These are phyloP conservation scores for Ifrita kowaldi DNA, from an alignment of 2,113 vertebrate genomes.

Conservation along the genomic window DNA sequence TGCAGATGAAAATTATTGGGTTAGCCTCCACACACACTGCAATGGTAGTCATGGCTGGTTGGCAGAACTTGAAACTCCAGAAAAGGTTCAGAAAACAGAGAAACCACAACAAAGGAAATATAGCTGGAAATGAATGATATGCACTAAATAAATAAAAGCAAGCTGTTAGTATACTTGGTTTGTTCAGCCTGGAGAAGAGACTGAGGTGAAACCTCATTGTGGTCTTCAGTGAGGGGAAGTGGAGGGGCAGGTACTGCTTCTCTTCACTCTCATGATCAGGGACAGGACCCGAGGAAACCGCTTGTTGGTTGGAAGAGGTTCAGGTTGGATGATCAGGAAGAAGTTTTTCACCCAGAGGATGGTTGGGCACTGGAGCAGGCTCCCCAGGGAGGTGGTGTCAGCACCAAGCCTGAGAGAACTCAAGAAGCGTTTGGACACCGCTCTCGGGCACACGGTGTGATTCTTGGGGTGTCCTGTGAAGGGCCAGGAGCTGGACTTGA, in stretches of 20 bases:
- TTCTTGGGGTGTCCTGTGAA: neutral
- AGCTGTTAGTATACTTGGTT: neutral
- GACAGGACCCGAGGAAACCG: accelerated
- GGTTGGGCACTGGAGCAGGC: neutral
- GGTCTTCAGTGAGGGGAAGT: neutral
- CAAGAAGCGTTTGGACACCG: neutral
- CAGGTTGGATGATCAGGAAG: neutral
- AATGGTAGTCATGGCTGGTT: neutral
- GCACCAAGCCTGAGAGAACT: neutral
- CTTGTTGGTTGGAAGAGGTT: neutral
- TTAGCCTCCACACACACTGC: neutral
- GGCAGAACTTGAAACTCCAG: neutral
- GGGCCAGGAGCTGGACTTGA: neutral
- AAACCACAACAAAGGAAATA: neutral
- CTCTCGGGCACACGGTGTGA: accelerated
- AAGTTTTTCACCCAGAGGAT: neutral
- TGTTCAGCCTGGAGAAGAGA: neutral
- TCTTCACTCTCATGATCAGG: neutral
- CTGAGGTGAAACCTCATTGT: neutral
- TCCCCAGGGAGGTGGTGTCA: neutral
- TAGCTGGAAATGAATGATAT: neutral
- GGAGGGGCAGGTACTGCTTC: neutral
- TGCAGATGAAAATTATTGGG: neutral
- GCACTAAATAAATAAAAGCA: neutral
- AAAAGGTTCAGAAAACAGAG: neutral